Base-by-base conservation (phyloP, 1,140 invertebrate genomes). In the Drosophila sechellia region DNA sequence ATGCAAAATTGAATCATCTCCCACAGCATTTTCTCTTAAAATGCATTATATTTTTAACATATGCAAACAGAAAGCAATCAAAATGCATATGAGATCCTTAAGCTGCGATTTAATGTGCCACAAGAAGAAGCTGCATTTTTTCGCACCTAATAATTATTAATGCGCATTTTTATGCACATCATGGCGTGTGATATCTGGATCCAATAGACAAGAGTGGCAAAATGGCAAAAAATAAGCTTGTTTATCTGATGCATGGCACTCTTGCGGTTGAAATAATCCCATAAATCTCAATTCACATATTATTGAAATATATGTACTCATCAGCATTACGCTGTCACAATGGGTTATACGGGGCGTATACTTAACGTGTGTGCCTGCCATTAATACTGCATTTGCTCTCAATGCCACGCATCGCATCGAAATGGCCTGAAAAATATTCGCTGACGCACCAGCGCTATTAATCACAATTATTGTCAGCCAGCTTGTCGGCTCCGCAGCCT, bases 391-490 rank as follows among this genome's bases (percentile, higher is more conserved):
- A 79, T 57, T 73, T 65, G 57, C 50, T 34, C 45, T 63, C 25
- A 55, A 63, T 56, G 63, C 43, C 42, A 61, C 45, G 56, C 73
- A 57, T 35, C 25, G 49, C 52, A 49, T 60, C 45, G 52, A 43
- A 52, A 42, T 49, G 69, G 20, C 52, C 46, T 59, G 43, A 46
- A 48, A 49, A 46, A 76, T 76, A 76, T 53, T 35, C 45, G 72
- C 72, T 65, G 45, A 76, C 71, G 63, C 63, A 40, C 60, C 54
- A 50, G 43, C 50, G 50, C 56, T 65, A 87, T 86, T 86, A 79
- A 86, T 86, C 75, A 87, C 83, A 79, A 81, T 87, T 81, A 86
- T 81, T 76, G 78, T 71, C 80, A 76, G 58, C 15, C 42, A 56
- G 56, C 42, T 22, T 39, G 31, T 45, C 37, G 59, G n/a, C 20